Evolutionary conservation across 1,140 invertebrate species (phyloP), one percentile per base, ranked within the genome.

Genomic region (Sogatella furcifera): DNA sequence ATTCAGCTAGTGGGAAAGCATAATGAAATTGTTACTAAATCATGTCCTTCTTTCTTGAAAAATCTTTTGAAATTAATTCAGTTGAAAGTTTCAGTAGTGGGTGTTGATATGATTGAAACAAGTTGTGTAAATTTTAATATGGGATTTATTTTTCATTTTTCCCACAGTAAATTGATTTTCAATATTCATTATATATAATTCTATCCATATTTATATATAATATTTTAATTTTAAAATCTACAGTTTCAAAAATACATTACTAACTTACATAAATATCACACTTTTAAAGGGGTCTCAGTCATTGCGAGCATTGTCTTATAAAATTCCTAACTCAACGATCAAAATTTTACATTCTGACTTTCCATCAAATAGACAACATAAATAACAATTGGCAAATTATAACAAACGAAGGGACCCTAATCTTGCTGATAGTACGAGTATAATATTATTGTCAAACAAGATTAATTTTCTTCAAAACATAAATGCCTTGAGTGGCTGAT

Each of bases 181-280:
- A 38, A 38, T 38, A 28, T 28, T 28, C n/a, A n/a, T n/a, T 28
- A 28, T 28, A 38, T 38, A 38, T 38, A 38, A 38, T 38, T 38
- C 34, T 38, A 38, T 38, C 11, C 34, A 38, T 38, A 38, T 38
- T 38, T 38, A 38, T 38, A 38, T 38, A 38, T 38, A 38, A 38
- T 38, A 38, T 38, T 38, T 38, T 10, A 38, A 38, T 38, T 38
- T 38, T 38, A 38, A 38, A 9, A 38, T 38, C 34, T 53, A 52
- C 24, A 60, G 52, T 28, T 34, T 34, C 14, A 5, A 57, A 42
- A 57, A 60, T 60, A 60, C 49, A 53, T 38, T 42, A 53, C 46
- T 60, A 52, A 60, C 58, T 60, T 60, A 60, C 42, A 38, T 52
- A 60, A 60, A 60, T 60, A 60, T 60, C 59, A 60, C 59, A 60